Evolutionary conservation across 2,113 vertebrate genomes (phyloP).

Genomic region (Daphoenositta chrysoptera): DNA sequence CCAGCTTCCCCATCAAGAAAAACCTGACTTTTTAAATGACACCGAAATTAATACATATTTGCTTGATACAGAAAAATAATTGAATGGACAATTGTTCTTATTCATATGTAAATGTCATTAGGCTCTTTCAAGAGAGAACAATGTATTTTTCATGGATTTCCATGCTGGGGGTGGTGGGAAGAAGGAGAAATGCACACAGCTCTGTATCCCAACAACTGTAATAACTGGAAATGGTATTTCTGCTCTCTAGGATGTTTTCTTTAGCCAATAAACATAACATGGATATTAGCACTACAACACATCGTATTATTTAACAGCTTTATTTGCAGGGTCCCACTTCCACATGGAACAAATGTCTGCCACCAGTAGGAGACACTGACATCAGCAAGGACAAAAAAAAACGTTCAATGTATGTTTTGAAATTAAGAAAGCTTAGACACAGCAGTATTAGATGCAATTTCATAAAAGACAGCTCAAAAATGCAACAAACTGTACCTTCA

Average conservation of each 20-base stretch:
- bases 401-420: neutral
- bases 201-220: neutral
- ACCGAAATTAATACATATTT: neutral
- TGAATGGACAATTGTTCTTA: constrained; percentile 25
- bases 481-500: neutral
- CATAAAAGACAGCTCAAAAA: neutral
- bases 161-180: neutral
- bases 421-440: neutral
- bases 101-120: constrained; percentile 55
- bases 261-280: neutral
- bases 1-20: neutral
- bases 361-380: neutral
- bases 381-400: neutral
- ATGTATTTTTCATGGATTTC: constrained; percentile 41
- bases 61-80: neutral
- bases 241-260: neutral
- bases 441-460: neutral
- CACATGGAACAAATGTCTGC: neutral
- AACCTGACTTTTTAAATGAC: neutral
- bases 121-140: constrained; percentile 44
- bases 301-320: neutral
- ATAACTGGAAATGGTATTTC: neutral
- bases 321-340: neutral
- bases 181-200: neutral
- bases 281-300: neutral